These are phyloP conservation scores for Sebastes hubbsi DNA, from an alignment of 2,797 vertebrate species.

Conservation along the genomic window DNA sequence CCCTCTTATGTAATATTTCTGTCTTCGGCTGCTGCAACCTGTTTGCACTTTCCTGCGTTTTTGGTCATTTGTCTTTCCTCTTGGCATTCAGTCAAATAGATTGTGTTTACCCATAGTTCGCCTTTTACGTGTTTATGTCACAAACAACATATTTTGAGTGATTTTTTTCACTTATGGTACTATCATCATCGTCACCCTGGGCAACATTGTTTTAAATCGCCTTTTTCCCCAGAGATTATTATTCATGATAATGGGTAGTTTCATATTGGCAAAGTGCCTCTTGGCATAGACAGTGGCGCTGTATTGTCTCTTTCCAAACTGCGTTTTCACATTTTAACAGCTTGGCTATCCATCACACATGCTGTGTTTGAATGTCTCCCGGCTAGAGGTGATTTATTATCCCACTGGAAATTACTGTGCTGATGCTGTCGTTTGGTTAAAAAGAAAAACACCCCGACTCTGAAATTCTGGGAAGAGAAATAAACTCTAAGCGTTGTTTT, in stretches of 20 bases:
- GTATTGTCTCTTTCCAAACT: slow-evolving; percentile 65
- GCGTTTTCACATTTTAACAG: slow-evolving; percentile 71
- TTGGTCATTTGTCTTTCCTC: background rate
- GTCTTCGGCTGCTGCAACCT: slow-evolving; percentile 5
- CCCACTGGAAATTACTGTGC: slow-evolving; percentile 65
- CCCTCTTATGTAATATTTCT: slow-evolving; percentile 25
- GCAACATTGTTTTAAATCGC: slow-evolving; percentile 63
- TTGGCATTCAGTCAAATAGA: slow-evolving; percentile 2
- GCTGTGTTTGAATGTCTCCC: slow-evolving; percentile 66
- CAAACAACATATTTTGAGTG: background rate
- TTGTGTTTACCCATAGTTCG: slow-evolving; percentile 10
- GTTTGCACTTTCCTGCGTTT: slow-evolving; percentile 4
- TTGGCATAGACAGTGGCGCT: slow-evolving; percentile 46
- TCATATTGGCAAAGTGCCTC: slow-evolving; percentile 59
- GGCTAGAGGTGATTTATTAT: slow-evolving; percentile 77
- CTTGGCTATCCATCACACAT: slow-evolving; percentile 73
- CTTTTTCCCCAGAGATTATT: slow-evolving; percentile 62
- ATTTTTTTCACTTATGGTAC: slow-evolving; percentile 17
- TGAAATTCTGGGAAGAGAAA: slow-evolving; percentile 31
- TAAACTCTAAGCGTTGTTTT: background rate
- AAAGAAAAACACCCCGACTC: slow-evolving; percentile 54
- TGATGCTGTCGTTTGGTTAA: slow-evolving; percentile 61
- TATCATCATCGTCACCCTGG: slow-evolving; percentile 42
- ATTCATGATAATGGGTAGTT: slow-evolving; percentile 70
- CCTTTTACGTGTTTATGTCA: slow-evolving; percentile 23